phyloP scores from a whole-genome alignment of 1,140 invertebrate genomes.

The Eciton burchellii region DNA sequence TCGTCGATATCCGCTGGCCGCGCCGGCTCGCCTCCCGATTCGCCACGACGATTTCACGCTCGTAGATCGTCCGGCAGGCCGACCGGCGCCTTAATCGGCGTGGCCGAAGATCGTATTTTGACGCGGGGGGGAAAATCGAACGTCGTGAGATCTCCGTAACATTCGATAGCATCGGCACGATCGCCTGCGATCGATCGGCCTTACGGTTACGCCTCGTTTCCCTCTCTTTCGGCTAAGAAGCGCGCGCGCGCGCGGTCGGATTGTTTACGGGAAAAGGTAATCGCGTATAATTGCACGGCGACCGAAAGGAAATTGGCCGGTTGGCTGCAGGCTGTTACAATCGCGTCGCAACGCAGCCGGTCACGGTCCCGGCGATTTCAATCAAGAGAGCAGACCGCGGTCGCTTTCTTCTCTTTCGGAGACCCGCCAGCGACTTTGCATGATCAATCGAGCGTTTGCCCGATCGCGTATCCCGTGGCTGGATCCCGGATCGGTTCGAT shows the following conservation, averaged over 20 bases:
- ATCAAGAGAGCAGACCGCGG: not conserved
- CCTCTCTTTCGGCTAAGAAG: conserved; percentile 71
- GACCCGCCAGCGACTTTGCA: not conserved
- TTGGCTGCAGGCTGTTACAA: conserved; percentile 53
- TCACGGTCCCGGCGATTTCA: conserved; percentile 34
- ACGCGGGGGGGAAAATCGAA: not conserved
- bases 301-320: conserved; percentile 60
- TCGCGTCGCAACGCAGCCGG: conserved; percentile 42
- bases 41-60: conserved; percentile 55
- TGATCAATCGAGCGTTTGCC: not conserved
- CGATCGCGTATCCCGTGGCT: not conserved
- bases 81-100: conserved; percentile 62
- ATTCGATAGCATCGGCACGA: no score
- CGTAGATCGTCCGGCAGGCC: conserved; percentile 36
- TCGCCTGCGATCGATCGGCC: no score
- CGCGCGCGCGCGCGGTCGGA: conserved; percentile 6
- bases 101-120: conserved; percentile 11
- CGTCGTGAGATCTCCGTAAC: not conserved
- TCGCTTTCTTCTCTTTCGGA: not conserved
- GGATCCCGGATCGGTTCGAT: not conserved
- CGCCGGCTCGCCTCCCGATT: conserved; percentile 12
- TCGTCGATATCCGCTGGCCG: conserved; percentile 44
- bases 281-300: conserved; percentile 66
- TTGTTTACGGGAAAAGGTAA: conserved; percentile 72
- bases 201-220: no score